Base-by-base conservation (phyloP, 1,140 invertebrate genomes). In the Stegodyphus dumicola region DNA sequence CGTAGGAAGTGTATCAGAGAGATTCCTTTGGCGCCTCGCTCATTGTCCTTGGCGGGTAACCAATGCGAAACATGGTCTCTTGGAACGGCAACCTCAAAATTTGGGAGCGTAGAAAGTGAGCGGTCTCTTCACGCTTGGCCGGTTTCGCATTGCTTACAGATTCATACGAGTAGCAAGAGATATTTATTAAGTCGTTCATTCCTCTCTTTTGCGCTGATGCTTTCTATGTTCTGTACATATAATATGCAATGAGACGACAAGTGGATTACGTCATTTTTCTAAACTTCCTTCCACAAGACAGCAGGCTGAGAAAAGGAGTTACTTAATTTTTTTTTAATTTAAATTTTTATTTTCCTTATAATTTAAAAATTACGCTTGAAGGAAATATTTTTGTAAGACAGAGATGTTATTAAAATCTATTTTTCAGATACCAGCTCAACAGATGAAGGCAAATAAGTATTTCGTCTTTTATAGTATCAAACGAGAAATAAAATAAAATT, bases 151-250 rank as follows among this genome's bases (percentile, higher is more conserved):
- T 77, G 79, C 79, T 81, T 74, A 65, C 70, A 49, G 79, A 81
- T 81, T 81, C 78, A 60, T 73, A 64, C 48, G 65, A 75, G 71
- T 52, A 74, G 71, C 70, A 66, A 71, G 81, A 84, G 81, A 83
- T 76, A 76, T 85, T 85, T 85, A 85, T 85, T 85, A 77, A 85
- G 81, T 76, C 74, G 74, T 85, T 85, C 81, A 76, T 76, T 67
- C 64, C 78, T 81, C 78, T 81, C 78, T 81, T 78, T 78, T 81
- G 78, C 78, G 67, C 18, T 73, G 53, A 73, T 76, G 64, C 81
- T 56, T 60, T 48, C 80, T 65, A 5, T 73, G 18, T 64, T 73
- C 80, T 54, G 33, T 48, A 66, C 80, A 18, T 60, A 10, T 60
- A 15, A 5, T 10, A 15, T 15, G 56, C 56, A 60, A 0, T 60